Base-by-base conservation (phyloP, 2,113 vertebrate species). In the Orientallactaga bullata region DNA sequence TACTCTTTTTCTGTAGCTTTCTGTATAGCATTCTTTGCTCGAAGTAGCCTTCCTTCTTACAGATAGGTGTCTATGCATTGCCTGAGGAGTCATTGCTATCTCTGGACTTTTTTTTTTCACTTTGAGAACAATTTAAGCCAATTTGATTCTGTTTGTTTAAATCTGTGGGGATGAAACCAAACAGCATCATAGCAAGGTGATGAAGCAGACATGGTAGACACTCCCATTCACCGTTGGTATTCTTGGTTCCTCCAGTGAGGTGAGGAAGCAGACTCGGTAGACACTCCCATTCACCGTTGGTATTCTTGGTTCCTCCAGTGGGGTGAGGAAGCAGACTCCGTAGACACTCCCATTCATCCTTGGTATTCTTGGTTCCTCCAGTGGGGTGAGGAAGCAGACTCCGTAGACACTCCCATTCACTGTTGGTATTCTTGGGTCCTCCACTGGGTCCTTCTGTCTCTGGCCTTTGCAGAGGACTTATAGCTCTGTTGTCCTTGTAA, bases 161-260 rank as follows among this genome's bases (percentile, higher is more conserved):
- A 16, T 85, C 11, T 30, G 13, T 21, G 12, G 3, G 30, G 65
- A 11, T 39, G 15, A 80, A 58, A 11, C 30, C 13, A n/a, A 23
- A 5, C 0, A 5, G 18, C 4, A 3, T 8, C 30, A 15, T 76
- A 20, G 69, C 1, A 0, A 26, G 68, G 30, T 18, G n/a, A 63
- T 66, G 16, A 82, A 1, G 37, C 23, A 20, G 32, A n/a, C 3
- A 8, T 26, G 35, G n/a, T n/a, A 80, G 32, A 35, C 35, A 26
- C n/a, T n/a, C n/a, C n/a, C n/a, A n/a, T n/a, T n/a, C n/a, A n/a
- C n/a, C n/a, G n/a, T n/a, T n/a, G n/a, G n/a, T n/a, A n/a, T n/a
- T n/a, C n/a, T n/a, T n/a, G n/a, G n/a, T n/a, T n/a, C n/a, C n/a
- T n/a, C n/a, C n/a, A n/a, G n/a, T n/a, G n/a, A n/a, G 30, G 68